These are phyloP conservation scores for Eueides isabella DNA, from an alignment of 1,140 invertebrate species.

Conservation along the genomic window DNA sequence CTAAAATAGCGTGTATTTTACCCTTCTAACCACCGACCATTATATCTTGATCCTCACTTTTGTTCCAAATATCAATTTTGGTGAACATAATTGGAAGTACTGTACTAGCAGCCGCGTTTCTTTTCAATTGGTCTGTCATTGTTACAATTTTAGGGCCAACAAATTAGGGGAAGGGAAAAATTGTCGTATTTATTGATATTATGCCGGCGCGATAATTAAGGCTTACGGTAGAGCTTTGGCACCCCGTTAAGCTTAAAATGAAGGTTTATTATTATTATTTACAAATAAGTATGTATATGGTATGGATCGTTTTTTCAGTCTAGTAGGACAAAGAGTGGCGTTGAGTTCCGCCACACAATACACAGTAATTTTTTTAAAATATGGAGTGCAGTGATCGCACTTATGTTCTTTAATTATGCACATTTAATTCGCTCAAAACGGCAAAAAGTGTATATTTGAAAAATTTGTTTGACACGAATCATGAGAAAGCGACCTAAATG, in stretches of 20 bases:
- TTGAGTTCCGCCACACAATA: too few relatives aligned
- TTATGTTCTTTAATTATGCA: too few relatives aligned
- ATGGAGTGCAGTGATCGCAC: too few relatives aligned
- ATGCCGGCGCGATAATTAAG: constrained; percentile 71
- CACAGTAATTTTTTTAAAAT: too few relatives aligned
- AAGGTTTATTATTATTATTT: constrained; percentile 59
- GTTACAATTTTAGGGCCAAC: constrained; percentile 72
- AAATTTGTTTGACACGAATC: too few relatives aligned
- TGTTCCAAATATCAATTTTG: constrained; percentile 26
- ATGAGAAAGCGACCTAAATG: too few relatives aligned
- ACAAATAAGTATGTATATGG: too few relatives aligned
- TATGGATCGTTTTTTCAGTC: too few relatives aligned
- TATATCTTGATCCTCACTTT: constrained; percentile 44
- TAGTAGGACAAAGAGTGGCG: too few relatives aligned
- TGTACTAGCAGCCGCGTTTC: constrained; percentile 32
- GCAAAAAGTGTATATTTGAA: too few relatives aligned
- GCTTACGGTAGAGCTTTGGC: constrained; percentile 57
- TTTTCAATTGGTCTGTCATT: constrained; percentile 41
- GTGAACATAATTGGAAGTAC: constrained; percentile 17
- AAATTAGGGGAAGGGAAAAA: constrained; percentile 76
- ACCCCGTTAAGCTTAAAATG: constrained; percentile 68
- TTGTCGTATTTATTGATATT: constrained; percentile 78
- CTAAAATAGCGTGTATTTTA: constrained; percentile 57
- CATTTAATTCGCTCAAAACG: too few relatives aligned
- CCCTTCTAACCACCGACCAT: constrained; percentile 60